Evolutionary conservation across 2,888 invertebrate genomes (phyloP), one percentile per base, ranked within the genome.

Genomic region (Melanostoma mellinum): DNA sequence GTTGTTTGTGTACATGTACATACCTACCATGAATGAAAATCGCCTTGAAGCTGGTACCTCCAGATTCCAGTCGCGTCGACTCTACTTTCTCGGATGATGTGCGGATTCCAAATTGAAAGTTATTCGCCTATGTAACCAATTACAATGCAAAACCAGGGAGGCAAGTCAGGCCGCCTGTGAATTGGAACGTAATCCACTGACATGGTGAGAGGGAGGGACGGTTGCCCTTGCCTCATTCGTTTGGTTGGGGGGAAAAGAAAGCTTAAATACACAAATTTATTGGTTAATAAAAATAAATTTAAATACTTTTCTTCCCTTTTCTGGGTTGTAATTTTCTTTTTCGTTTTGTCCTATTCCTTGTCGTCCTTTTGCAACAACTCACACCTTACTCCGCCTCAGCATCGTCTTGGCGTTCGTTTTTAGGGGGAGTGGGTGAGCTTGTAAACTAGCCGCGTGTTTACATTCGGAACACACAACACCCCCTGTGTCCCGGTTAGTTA

Each of bases 261-360:
- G 87, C 87, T 89, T 88, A 89, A 89, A 89, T 87, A 87, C 86
- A 87, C 86, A 85, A 89, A 89, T 89, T 89, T 89, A 89, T 89
- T 87, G 88, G 87, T 88, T 88, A 88, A 89, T 89, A 89, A 89
- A 87, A 87, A 86, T 87, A 87, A 87, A 87, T 87, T 88, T 88
- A 88, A 88, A 87, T 88, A 88, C 87, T 88, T 88, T 63, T 69
- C 60, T 52, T 55, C n/a, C 50, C 67, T 33, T 75, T 20, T 38
- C 6, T 8, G 72, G 56, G 65, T 56, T 75, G 73, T 68, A 61
- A 67, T 75, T 75, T 73, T 80, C 61, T 71, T 61, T 55, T 71
- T 38, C 67, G 38, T 60, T 58, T 56, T 65, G 69, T 61, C 76
- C 68, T 61, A 56, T 56, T 52, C 30, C 35, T 68, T 56, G 42